A percentile compares a stretch with the other conserved stretches of the same genome.
Conservation (phyloP, 2,797 vertebrate genomes). For the Pipistrellus kuhlii region DNA sequence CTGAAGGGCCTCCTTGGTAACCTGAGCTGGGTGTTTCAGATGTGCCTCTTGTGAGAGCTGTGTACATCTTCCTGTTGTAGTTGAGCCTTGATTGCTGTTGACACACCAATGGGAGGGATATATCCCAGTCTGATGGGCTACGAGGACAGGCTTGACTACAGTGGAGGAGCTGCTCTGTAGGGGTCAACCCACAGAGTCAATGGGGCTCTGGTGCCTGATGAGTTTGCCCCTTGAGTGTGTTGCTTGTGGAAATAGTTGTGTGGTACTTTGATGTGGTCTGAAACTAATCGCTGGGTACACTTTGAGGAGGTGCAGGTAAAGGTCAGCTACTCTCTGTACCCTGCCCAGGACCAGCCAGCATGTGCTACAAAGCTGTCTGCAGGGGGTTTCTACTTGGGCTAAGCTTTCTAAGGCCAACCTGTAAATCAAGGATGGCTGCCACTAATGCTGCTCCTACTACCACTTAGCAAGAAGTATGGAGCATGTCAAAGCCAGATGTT, state of each 20-base stretch:
- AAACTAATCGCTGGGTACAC: background rate
- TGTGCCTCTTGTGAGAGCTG: background rate
- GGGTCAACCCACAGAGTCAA: background rate
- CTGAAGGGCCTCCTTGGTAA: background rate
- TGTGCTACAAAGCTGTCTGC: background rate
- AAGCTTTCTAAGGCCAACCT: background rate
- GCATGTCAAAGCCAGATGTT: background rate
- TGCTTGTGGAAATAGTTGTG: background rate
- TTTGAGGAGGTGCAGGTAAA: background rate
- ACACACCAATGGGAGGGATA: background rate
- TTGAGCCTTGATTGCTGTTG: background rate
- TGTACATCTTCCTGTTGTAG: background rate
- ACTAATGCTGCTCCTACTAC: background rate
- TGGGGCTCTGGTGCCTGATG: background rate
- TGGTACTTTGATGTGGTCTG: background rate
- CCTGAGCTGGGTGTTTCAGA: background rate
- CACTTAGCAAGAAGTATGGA: background rate
- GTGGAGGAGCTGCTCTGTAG: background rate
- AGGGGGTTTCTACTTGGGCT: background rate
- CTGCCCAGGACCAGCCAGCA: background rate
- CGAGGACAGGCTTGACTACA: background rate
- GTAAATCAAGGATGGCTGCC: background rate
- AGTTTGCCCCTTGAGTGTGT: background rate
- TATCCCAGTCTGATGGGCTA: background rate
- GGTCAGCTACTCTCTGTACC: background rate